A percentile compares a stretch with the other conserved stretches of the same genome.
phyloP scores from a whole-genome alignment of 2,888 invertebrate genomes.

The Tortricodes alternella region DNA sequence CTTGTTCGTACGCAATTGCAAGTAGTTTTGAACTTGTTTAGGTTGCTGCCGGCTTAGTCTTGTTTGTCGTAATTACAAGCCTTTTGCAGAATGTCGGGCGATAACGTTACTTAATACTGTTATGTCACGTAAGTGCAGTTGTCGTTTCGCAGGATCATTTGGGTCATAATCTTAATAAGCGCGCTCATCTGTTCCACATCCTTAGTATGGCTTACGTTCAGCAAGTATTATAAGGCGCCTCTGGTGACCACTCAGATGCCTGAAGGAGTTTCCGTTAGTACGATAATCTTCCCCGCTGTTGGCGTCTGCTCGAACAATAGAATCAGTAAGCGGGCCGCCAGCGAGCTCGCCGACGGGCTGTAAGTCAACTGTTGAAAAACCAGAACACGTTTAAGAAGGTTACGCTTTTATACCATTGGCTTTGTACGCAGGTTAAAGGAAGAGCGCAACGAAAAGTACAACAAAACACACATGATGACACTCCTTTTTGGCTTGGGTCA shows the following conservation, averaged over 20 bases:
- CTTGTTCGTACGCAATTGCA: constrained; percentile 34
- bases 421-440: constrained; percentile 52
- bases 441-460: constrained; percentile 64
- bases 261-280: constrained; percentile 67
- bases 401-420: neutral
- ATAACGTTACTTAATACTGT: constrained; percentile 40
- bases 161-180: constrained; percentile 64
- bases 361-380: constrained; percentile 45
- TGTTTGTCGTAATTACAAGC: constrained; percentile 49
- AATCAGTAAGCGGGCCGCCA: constrained; percentile 67
- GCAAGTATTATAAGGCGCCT: constrained; percentile 64
- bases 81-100: constrained; percentile 39
- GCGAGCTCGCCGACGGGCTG: constrained; percentile 61
- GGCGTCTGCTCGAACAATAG: constrained; percentile 77
- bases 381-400: neutral
- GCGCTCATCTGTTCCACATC: constrained; percentile 66
- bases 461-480: constrained; percentile 58
- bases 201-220: constrained; percentile 68
- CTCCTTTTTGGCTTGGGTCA: constrained; percentile 65
- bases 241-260: constrained; percentile 73
- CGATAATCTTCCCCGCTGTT: constrained; percentile 76
- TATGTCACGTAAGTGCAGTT: constrained; percentile 34
- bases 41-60: constrained; percentile 43
- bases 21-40: constrained; percentile 55
- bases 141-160: constrained; percentile 55